A percentile compares a stretch with the other conserved stretches of the same genome.
Conservation (phyloP, 1,140 invertebrate species). For the Bilobella aurantiaca region DNA sequence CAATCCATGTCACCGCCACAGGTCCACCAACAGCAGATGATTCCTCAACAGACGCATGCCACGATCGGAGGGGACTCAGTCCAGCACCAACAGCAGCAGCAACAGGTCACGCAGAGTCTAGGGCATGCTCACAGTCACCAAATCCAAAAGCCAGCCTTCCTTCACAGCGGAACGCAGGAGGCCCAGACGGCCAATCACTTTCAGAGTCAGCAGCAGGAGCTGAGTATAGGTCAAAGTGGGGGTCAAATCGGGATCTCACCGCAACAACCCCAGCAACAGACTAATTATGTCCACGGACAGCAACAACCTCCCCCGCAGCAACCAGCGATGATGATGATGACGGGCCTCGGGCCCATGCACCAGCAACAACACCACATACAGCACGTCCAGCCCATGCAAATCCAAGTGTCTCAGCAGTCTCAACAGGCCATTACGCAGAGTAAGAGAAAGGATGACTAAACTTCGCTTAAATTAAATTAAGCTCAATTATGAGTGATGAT, state of each 20-base stretch:
- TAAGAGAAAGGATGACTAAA: neutral
- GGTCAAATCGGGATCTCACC: too few relatives aligned
- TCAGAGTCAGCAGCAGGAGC: neutral
- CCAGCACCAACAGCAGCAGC: slow-evolving; percentile 11
- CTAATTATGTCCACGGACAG: neutral
- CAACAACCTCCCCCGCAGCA: slow-evolving; percentile 13
- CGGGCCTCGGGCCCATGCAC: slow-evolving; percentile 15
- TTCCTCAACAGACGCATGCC: too few relatives aligned
- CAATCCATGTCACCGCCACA: slow-evolving; percentile 16
- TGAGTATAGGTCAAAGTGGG: neutral
- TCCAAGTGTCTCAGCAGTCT: slow-evolving; percentile 9
- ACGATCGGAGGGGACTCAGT: neutral
- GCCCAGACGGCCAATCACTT: neutral
- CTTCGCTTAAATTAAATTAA: slow-evolving; percentile 1
- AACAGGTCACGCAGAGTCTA: slow-evolving; percentile 1
- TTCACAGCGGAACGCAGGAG: neutral
- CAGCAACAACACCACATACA: slow-evolving; percentile 26
- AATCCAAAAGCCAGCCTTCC: neutral
- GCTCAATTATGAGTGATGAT: neutral
- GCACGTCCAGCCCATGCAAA: slow-evolving; percentile 17
- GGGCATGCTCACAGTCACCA: neutral
- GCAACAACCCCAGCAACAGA: slow-evolving; percentile 17
- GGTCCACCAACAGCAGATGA: slow-evolving; percentile 21
- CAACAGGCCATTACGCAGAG: slow-evolving; percentile 9
- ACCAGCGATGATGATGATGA: slow-evolving; percentile 22